A percentile compares a stretch with the other conserved stretches of the same genome.
Evolutionary conservation across 2,113 vertebrate species (phyloP).

Genomic region (Mobula birostris): DNA sequence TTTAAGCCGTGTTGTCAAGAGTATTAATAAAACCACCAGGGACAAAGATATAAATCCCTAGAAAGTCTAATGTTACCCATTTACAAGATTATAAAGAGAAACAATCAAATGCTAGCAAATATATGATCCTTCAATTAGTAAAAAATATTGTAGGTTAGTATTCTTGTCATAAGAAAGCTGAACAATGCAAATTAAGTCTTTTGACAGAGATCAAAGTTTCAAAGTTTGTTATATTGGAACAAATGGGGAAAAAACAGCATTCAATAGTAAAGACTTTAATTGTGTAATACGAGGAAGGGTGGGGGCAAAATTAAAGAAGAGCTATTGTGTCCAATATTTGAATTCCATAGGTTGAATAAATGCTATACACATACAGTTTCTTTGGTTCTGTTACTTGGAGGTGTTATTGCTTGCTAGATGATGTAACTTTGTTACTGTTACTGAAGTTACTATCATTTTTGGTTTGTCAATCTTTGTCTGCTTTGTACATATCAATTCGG

Average conservation of each 20-base stretch:
- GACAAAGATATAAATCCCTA: conserved; percentile 20
- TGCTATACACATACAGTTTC: neutral
- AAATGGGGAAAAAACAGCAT: neutral
- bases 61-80: conserved; percentile 10
- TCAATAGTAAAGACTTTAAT: neutral
- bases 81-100: conserved; percentile 20
- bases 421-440: neutral
- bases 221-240: neutral
- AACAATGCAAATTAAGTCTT: conserved; percentile 2
- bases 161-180: conserved; percentile 8
- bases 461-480: neutral
- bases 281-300: neutral
- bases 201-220: neutral
- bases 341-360: neutral
- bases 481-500: neutral
- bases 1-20: neutral
- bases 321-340: neutral
- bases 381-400: neutral
- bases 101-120: neutral
- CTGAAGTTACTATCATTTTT: neutral
- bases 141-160: conserved; percentile 22
- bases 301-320: neutral
- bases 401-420: neutral
- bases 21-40: neutral
- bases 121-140: conserved; percentile 17